phyloP scores from a whole-genome alignment of 1,140 invertebrate genomes.

The Teleopsis dalmanni region DNA sequence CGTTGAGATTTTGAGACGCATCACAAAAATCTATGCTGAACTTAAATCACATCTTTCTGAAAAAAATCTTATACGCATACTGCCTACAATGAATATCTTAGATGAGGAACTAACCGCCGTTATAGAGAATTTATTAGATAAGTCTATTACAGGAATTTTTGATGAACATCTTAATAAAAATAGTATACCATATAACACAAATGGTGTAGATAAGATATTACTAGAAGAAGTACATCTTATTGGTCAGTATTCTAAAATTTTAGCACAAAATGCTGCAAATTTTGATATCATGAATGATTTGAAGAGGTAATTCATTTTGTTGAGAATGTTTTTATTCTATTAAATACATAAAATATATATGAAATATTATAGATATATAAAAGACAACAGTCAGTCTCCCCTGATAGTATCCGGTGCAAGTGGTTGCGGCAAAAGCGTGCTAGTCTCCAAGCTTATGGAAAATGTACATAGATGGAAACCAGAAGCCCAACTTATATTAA shows the following conservation, averaged over 20 bases:
- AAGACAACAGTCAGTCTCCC: constrained; percentile 52
- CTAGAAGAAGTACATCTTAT: constrained; percentile 53
- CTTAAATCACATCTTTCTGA: constrained; percentile 58
- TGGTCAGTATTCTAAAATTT: constrained; percentile 51
- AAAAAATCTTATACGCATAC: constrained; percentile 55
- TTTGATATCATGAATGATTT: constrained; percentile 51
- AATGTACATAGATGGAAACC: constrained; percentile 60
- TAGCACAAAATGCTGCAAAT: constrained; percentile 41
- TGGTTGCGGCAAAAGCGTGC: constrained; percentile 73
- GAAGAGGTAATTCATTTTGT: constrained; percentile 50
- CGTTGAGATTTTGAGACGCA: constrained; percentile 56
- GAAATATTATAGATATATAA: constrained; percentile 54
- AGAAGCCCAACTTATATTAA: constrained; percentile 46
- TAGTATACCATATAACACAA: constrained; percentile 39
- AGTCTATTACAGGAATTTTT: constrained; percentile 51
- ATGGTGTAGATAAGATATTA: constrained; percentile 38
- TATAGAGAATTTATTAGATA: constrained; percentile 46
- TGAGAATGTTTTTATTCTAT: neutral
- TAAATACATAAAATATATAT: neutral
- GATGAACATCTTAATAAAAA: constrained; percentile 48
- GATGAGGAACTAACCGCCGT: constrained; percentile 52
- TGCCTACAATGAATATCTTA: constrained; percentile 56
- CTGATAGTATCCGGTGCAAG: constrained; percentile 67
- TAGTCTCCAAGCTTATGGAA: constrained; percentile 62
- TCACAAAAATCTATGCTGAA: constrained; percentile 62